phyloP scores from a whole-genome alignment of 2,888 invertebrate species.

The Ischnus inquisitorius region DNA sequence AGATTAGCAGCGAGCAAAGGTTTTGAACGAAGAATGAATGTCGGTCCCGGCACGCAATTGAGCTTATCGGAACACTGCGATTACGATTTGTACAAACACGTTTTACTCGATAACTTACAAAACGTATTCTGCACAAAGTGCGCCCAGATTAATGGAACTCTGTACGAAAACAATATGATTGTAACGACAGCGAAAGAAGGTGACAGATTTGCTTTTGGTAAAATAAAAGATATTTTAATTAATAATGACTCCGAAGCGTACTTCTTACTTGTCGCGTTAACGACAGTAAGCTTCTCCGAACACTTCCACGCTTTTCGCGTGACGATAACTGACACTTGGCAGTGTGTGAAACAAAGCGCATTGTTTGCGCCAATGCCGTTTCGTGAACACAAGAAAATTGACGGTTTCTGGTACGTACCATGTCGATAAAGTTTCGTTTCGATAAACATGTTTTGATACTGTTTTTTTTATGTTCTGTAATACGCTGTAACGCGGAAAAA shows the following conservation, averaged over 20 bases:
- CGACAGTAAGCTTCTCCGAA: conserved; percentile 14
- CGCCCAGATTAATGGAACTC: conserved; percentile 21
- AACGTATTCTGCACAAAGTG: conserved; percentile 25
- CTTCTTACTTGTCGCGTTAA: conserved; percentile 16
- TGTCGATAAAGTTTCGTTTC: not conserved
- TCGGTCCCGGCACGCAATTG: conserved; percentile 22
- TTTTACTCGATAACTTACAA: conserved; percentile 13
- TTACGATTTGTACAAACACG: conserved; percentile 2
- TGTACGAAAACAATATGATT: conserved; percentile 36
- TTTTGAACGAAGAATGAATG: conserved; percentile 43
- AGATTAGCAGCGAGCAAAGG: conserved; percentile 50
- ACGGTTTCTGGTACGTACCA: conserved; percentile 15
- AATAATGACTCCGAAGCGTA: conserved; percentile 5
- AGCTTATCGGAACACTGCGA: conserved; percentile 12
- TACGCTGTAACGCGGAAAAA: no score
- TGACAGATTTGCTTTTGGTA: conserved; percentile 14
- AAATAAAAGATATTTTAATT: conserved; percentile 30
- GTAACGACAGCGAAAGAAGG: not conserved
- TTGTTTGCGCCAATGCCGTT: conserved; percentile 20
- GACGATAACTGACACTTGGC: conserved; percentile 3
- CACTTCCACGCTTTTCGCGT: conserved; percentile 30
- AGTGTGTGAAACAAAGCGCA: conserved; percentile 2
- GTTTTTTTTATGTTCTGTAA: not conserved
- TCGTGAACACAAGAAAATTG: conserved; percentile 12
- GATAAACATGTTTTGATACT: not conserved